Evolutionary conservation across 2,888 invertebrate genomes (phyloP), one percentile per base, ranked within the genome.

Genomic region (Ormia ochracea): DNA sequence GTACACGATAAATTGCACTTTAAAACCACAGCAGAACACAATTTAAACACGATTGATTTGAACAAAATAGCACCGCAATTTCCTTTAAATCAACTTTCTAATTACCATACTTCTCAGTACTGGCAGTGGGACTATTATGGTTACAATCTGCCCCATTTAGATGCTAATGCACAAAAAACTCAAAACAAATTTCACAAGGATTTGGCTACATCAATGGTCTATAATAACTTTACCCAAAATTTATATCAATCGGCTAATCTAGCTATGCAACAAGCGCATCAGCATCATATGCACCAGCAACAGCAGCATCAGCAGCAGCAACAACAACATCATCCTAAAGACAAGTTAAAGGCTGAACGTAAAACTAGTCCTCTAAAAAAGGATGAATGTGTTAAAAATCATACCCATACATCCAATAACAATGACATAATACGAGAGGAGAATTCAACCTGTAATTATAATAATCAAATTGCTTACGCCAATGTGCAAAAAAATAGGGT

Each of bases 51-150:
- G 2, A 85, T 87, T 19, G 92, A 92, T 56, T 84, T 91, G n/a
- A 91, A 91, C 82, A 92, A 92, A 87, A 90, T 92, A 77, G 89
- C 92, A 0, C 91, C 93, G 0, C 93, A 93, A 83, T 93, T 93
- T 83, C 88, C 92, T 1, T 91, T 92, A 88, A 93, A 93, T 88
- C 93, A 93, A 83, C 91, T 93, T 61, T 93, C 93, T 1, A 94
- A 93, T 85, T 94, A 93, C 84, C 93, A 93, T 84, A 86, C 93
- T 54, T 91, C 92, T 0, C 93, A 93, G 84, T 93, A 93, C 83
- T 93, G 93, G 91, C 93, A 93, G 85, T 91, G 93, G 86, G 93
- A 94, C 83, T 90, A 90, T 61, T 91, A 92, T 81, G 90, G 92
- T 0, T 93, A 93, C 83, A 92, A 93, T 83, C 86, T 92, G 1